Evolutionary conservation across 2,113 vertebrate genomes (phyloP), one percentile per base, ranked within the genome.

Genomic region (Calidris pygmaea): DNA sequence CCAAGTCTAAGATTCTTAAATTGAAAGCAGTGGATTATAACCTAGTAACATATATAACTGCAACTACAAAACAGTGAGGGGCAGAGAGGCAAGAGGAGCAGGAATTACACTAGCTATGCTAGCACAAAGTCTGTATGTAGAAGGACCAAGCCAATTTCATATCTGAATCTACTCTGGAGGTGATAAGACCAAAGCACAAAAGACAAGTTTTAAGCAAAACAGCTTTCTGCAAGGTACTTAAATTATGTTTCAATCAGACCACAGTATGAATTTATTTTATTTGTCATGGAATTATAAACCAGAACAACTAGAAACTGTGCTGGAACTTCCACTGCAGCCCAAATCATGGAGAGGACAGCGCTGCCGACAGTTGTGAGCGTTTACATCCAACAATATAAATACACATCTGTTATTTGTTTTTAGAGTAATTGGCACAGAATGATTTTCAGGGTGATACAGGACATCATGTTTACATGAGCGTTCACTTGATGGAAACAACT

Each of bases 401-500:
- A 95, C 66, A 96, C 95, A 97, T 85, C 88, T 94, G 85, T 84
- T 92, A 92, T 92, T 97, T 77, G 67, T 96, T 97, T 98, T 94
- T 93, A 80, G 97, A 97, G 79, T 84, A 93, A 93, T 91, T 95
- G 96, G 87, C 94, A 97, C 30, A 13, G 59, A 82, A 90, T 83
- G 67, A 81, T 23, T 90, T 97, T 96, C 94, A 94, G 84, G 87
- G 91, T 93, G 96, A 97, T 96, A 95, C 12, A 77, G 87, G 95
- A 97, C 84, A 97, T 95, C 72, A 93, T 95, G 86, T 97, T 98
- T 97, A 97, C 72, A 89, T 85, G 60, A 95, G 66, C 11, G 6
- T 94, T 95, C 76, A 95, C 76, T 96, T 97, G 92, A 98, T 85
- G 93, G 95, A 97, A 97, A 97, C 75, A 96, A 96, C 93, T 96